Evolutionary conservation across 2,888 invertebrate genomes (phyloP).

Genomic region (Subacronicta megacephala): DNA sequence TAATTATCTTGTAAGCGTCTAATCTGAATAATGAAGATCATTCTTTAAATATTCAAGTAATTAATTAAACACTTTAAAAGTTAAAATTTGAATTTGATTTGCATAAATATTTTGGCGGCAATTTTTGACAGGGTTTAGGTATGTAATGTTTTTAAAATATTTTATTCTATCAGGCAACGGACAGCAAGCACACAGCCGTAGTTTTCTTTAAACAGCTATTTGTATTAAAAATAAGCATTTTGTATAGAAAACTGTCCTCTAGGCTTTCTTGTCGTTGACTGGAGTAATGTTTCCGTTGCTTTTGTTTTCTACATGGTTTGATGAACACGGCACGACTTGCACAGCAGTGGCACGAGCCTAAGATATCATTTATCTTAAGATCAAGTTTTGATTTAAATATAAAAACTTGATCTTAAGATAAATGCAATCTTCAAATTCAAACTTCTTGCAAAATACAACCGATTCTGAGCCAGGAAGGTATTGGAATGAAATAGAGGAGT

Average conservation of each 20-base stretch:
- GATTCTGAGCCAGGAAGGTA: too few species aligned
- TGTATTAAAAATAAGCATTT: slow-evolving; percentile 45
- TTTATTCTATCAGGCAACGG: slow-evolving; percentile 23
- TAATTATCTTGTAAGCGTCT: slow-evolving; percentile 23
- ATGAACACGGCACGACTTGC: slow-evolving; percentile 73
- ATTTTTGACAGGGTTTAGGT: slow-evolving; percentile 60
- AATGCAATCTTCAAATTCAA: too few species aligned
- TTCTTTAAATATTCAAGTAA: slow-evolving; percentile 52
- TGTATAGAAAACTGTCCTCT: slow-evolving; percentile 76
- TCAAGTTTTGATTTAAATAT: neutral
- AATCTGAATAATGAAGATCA: slow-evolving; percentile 24
- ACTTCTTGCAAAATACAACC: too few species aligned
- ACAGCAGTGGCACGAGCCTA: slow-evolving; percentile 76
- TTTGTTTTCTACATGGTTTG: slow-evolving; percentile 87
- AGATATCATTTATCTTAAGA: slow-evolving; percentile 62
- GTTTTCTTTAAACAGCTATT: slow-evolving; percentile 29
- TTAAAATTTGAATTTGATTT: slow-evolving; percentile 26
- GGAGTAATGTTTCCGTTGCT: slow-evolving; percentile 83
- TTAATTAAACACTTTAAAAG: slow-evolving; percentile 11
- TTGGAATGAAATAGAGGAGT: too few species aligned
- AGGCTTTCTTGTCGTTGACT: slow-evolving; percentile 84
- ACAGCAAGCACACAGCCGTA: slow-evolving; percentile 38
- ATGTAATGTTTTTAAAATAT: slow-evolving; percentile 33
- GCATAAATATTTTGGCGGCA: slow-evolving; percentile 57
- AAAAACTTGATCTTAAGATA: too few species aligned